Percentiles rank a stretch among this genome's conserved stretches.
phyloP scores from a whole-genome alignment of 2,888 invertebrate genomes.

The Lydus trimaculatus region DNA sequence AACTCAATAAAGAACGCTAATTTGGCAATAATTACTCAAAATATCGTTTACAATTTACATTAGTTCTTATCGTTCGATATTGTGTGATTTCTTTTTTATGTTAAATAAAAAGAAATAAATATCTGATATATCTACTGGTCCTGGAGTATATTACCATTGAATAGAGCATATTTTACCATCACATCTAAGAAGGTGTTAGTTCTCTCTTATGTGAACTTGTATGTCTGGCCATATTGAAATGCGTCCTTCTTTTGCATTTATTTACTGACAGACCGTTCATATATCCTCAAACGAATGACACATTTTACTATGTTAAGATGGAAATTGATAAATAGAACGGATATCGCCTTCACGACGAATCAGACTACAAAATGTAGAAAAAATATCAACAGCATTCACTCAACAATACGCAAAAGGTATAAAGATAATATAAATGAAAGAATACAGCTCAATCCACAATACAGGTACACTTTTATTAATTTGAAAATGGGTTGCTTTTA shows the following conservation, averaged over 20 bases:
- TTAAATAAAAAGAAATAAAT: background rate
- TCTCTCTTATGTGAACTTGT: conserved; percentile 6
- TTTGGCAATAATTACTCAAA: conserved; percentile 20
- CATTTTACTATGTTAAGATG: conserved; percentile 18
- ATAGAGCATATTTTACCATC: conserved; percentile 8
- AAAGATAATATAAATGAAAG: no score
- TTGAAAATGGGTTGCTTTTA: no score
- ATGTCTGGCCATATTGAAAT: conserved; percentile 11
- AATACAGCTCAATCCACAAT: no score
- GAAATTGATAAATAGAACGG: conserved; percentile 18
- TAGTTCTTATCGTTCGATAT: background rate
- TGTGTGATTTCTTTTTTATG: background rate
- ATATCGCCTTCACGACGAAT: conserved; percentile 7
- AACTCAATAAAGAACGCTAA: conserved; percentile 27
- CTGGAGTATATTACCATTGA: conserved; percentile 4
- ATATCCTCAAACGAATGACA: conserved; percentile 22
- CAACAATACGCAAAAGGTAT: background rate
- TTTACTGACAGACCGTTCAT: conserved; percentile 18
- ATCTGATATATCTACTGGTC: conserved; percentile 4
- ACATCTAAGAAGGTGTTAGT: conserved; percentile 6
- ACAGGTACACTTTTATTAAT: no score
- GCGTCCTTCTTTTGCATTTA: conserved; percentile 15
- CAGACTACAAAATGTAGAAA: background rate
- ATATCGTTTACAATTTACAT: background rate
- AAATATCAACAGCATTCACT: background rate